Base-by-base conservation (phyloP, 2,797 vertebrate genomes). In the Parotocinclus haroldoi region DNA sequence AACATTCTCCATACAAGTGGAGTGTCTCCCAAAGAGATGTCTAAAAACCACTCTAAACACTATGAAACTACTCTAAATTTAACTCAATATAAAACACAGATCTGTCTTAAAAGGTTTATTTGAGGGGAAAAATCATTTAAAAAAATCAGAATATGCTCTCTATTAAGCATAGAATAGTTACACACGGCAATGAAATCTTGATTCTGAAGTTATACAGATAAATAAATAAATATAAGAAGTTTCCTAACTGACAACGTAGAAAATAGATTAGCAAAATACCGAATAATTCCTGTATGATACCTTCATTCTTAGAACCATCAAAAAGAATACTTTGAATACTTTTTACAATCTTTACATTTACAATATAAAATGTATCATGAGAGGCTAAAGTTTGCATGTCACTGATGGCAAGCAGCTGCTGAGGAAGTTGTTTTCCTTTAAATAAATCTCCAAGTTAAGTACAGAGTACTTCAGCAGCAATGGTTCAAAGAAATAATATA, bases 391-490 rank as follows among this genome's bases (percentile, higher is more conserved):
- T 27, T 27, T 2, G 5, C 27, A 27, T 27, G 27, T 27, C 2
- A 38, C 13, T 52, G 37, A 58, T 50, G n/a, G 52, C 57, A 49
- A 50, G 50, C 70, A 10, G 19, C 11, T 7, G 53, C 42, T 52
- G 50, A 59, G 48, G 27, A 52, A 19, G 13, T 36, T 57, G 7
- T 58, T 67, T 14, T 10, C 13, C 11, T 36, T 56, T 13, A 42
- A 12, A 9, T 9, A 51, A 52, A 50, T n/a, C 13, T 19, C 58
- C 49, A 58, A 9, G 39, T 64, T 64, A 57, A 68, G 73, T 51
- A 68, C 59, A 71, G 58, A 65, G 48, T 5, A 44, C 14, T 61
- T 66, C 66, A 78, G 76, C 66, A 75, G 73, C 59, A 75, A 73
- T 66, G 63, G 39, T n/a, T 63, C 17, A 60, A n/a, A n/a, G 16